phyloP scores from a whole-genome alignment of 92 coral and sea anemone species.

The Palythoa heliodiscus region DNA sequence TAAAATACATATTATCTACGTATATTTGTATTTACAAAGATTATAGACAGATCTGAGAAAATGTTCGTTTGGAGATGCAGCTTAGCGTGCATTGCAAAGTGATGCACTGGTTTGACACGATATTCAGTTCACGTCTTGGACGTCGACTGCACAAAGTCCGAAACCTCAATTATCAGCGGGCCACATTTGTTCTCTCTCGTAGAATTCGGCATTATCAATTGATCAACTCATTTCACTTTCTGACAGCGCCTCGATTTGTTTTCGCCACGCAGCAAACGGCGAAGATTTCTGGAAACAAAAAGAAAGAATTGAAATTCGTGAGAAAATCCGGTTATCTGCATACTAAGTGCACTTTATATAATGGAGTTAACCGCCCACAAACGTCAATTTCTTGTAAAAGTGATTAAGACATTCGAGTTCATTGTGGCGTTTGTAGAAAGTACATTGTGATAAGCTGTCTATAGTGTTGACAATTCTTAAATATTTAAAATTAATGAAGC shows the following conservation, averaged over 20 bases:
- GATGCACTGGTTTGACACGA: constrained; percentile 10
- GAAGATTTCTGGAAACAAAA: constrained; percentile 36
- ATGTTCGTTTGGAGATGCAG: constrained; percentile 24
- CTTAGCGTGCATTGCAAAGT: constrained; percentile 14
- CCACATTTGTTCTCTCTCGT: not conserved
- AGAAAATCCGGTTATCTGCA: not conserved
- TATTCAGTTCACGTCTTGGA: constrained; percentile 31
- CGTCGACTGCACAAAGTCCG: not conserved
- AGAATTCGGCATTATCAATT: not conserved
- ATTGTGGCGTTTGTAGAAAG: not conserved
- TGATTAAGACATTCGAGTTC: not conserved
- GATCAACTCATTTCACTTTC: constrained; percentile 10
- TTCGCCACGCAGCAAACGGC: constrained; percentile 35
- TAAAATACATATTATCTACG: constrained; percentile 38
- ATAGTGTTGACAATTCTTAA: not conserved
- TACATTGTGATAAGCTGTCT: not conserved
- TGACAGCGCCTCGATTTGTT: constrained; percentile 43
- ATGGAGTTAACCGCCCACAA: not conserved
- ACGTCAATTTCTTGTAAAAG: not conserved
- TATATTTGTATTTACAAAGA: constrained; percentile 34
- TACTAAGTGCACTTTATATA: not conserved
- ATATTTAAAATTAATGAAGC: not conserved
- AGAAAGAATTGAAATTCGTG: not conserved
- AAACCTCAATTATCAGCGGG: not conserved
- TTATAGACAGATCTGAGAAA: not conserved